Base-by-base conservation (phyloP, 1,140 invertebrate species). In the Drosophila cardini region DNA sequence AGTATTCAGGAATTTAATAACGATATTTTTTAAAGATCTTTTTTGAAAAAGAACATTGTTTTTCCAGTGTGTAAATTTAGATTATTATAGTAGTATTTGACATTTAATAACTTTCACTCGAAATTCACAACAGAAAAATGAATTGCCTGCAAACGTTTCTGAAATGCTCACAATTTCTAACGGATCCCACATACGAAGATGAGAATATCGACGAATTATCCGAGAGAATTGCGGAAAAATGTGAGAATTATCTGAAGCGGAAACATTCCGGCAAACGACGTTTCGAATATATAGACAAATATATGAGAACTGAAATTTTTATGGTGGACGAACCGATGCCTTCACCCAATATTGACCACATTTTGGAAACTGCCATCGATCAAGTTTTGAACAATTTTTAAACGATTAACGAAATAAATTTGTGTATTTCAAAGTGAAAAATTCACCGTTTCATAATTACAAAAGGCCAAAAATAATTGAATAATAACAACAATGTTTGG, bases 281-380 rank as follows among this genome's bases (percentile, higher is more conserved):
- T 0, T 72, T 76, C 16, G 46, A 61, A 11, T 34, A 65, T 11
- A 65, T 76, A 13, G 69, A 72, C 13, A 65, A 65, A 40, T 76
- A 76, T 42, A 72, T 70, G 1, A 76, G 40, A 65, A 53, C 38
- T n/a, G 61, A 72, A 16, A 52, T 72, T 15, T 38, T 65, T 7
- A 71, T 71, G 67, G 43, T 76, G 69, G 61, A 76, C 7, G 45
- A 58, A 1, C 30, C 9, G 9, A 52, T 50, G 38, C 58, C 67
- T 3, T 64, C 72, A 4, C 72, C 65, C 15, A 69, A 74, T 30
- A n/a, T 72, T 16, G 60, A 75, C 0, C 68, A 42, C 1, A 10
- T 76, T 2, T 2, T 76, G 16, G 61, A 76, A 42, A 16, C 65
- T 4, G 53, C 46, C 16, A 72, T 76, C 8, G 73, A 75, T 40